These are phyloP conservation scores for Atractosteus spatula DNA, from an alignment of 2,113 vertebrate genomes.

Conservation along the genomic window DNA sequence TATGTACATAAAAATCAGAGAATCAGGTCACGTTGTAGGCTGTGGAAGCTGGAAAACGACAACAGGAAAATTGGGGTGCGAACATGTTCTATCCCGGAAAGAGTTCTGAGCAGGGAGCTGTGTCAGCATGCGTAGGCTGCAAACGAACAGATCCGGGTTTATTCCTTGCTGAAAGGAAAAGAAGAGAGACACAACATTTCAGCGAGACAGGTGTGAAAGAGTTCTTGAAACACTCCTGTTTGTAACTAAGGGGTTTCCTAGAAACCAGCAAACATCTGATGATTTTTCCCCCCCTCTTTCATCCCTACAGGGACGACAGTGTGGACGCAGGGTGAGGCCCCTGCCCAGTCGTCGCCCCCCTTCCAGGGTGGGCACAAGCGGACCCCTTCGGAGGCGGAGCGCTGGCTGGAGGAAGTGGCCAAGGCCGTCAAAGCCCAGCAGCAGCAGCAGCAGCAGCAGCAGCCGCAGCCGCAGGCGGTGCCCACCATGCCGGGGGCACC, in stretches of 20 bases:
- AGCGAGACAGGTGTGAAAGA: no score
- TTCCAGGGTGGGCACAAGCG: slow-evolving; percentile 75
- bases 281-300: neutral
- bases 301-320: slow-evolving; percentile 41
- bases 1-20: no score
- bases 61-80: no score
- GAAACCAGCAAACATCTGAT: no score
- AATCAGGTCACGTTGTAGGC: no score
- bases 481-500: slow-evolving; percentile 55
- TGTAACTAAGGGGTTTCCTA: no score
- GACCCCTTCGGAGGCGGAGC: slow-evolving; percentile 85
- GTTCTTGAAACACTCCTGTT: no score
- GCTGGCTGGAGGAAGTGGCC: slow-evolving; percentile 88
- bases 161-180: no score
- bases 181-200: no score
- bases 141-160: neutral
- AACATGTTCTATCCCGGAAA: no score
- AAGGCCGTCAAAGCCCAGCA: slow-evolving; percentile 75
- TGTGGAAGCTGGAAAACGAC: no score
- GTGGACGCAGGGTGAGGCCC: slow-evolving; percentile 58
- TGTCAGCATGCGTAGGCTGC: neutral
- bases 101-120: no score
- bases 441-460: slow-evolving; percentile 24
- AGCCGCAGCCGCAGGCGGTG: slow-evolving; percentile 49
- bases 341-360: slow-evolving; percentile 53